phyloP scores from a whole-genome alignment of 2,888 invertebrate species.

The Elegia similella region DNA sequence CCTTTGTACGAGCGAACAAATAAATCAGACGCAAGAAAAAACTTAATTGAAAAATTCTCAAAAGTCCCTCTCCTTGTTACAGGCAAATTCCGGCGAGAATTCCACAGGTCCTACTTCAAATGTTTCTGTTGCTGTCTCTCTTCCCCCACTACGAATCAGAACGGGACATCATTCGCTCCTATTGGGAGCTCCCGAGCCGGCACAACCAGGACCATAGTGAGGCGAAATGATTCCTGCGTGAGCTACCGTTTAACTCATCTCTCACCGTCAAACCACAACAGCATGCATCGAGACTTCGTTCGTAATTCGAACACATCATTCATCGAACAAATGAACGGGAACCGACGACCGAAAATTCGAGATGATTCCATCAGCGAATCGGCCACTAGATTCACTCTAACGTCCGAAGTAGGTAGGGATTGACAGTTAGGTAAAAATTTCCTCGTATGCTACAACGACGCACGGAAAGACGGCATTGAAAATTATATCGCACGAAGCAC shows the following conservation, averaged over 20 bases:
- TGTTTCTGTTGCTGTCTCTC: conserved; percentile 76
- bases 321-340: conserved; percentile 72
- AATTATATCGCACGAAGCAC: conserved; percentile 64
- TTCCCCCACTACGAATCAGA: conserved; percentile 52
- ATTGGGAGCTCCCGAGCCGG: conserved; percentile 71
- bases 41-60: not conserved
- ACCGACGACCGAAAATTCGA: conserved; percentile 55
- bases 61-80: conserved; percentile 58
- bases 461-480: conserved; percentile 51
- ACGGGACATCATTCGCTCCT: conserved; percentile 69
- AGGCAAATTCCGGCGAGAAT: conserved; percentile 89
- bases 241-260: conserved; percentile 72
- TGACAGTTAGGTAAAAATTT: conserved; percentile 63
- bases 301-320: conserved; percentile 74
- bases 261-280: conserved; percentile 73
- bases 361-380: conserved; percentile 73
- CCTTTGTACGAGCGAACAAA: not conserved
- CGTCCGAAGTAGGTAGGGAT: conserved; percentile 65
- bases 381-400: conserved; percentile 63
- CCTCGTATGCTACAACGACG: conserved; percentile 41
- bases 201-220: conserved; percentile 66
- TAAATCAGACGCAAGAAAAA: not conserved
- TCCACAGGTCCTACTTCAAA: conserved; percentile 85
- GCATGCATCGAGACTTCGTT: conserved; percentile 61
- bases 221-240: conserved; percentile 72